phyloP scores from a whole-genome alignment of 2,113 vertebrate genomes.

The Burhinus bistriatus region DNA sequence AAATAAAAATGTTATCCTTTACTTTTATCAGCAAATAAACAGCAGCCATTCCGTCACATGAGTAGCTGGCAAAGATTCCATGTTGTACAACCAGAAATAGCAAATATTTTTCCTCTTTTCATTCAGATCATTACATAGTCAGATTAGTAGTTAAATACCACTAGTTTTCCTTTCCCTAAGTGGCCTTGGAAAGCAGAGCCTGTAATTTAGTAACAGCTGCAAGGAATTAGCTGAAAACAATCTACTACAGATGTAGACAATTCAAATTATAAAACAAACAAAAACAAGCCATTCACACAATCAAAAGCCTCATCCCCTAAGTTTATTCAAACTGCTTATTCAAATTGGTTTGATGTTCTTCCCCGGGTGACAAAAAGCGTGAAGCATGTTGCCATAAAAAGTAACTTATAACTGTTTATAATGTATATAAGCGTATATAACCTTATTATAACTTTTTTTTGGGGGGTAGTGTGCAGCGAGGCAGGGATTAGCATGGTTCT shows the following conservation, averaged over 20 bases:
- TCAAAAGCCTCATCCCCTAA: background rate
- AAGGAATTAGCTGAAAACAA: conserved; percentile 62
- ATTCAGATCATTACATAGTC: conserved; percentile 39
- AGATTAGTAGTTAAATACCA: conserved; percentile 55
- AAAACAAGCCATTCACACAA: conserved; percentile 34
- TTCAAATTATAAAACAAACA: conserved; percentile 56
- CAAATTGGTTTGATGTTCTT: background rate
- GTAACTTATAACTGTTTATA: background rate
- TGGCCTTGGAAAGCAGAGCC: conserved; percentile 60
- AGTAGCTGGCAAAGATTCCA: background rate
- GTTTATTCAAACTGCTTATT: background rate
- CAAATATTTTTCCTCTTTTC: conserved; percentile 48
- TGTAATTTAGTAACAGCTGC: conserved; percentile 71
- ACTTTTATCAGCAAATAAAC: background rate
- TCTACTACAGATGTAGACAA: conserved; percentile 41
- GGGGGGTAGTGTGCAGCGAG: too few species aligned
- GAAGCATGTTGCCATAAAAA: background rate
- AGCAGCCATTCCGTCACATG: background rate
- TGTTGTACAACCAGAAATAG: conserved; percentile 3
- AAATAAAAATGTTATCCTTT: background rate
- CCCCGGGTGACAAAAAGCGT: background rate
- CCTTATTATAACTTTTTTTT: background rate
- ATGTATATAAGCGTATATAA: background rate
- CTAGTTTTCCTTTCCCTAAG: conserved; percentile 59
- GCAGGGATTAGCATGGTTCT: background rate